These are phyloP conservation scores for Chironomus striatipennis DNA, from an alignment of 1,140 invertebrate genomes.

Conservation along the genomic window DNA sequence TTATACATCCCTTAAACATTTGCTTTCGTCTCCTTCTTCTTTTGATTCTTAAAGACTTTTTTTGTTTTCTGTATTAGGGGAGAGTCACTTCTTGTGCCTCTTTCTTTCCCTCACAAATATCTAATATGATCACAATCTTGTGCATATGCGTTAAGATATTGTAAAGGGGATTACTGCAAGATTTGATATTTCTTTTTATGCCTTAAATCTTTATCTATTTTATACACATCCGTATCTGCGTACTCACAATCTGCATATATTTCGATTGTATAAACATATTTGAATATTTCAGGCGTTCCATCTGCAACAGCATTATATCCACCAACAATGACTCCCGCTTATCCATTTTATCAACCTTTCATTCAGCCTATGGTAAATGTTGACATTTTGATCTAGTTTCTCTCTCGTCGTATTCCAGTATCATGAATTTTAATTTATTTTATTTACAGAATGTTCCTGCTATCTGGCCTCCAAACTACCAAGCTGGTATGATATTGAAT, in stretches of 20 bases:
- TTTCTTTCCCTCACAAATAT: background rate
- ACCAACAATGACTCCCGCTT: constrained; percentile 41
- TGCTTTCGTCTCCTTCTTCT: no score
- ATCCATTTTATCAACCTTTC: constrained; percentile 42
- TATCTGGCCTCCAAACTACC: constrained; percentile 41
- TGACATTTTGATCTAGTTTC: background rate
- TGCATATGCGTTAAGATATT: background rate
- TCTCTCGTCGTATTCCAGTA: background rate
- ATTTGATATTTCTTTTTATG: background rate
- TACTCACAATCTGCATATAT: background rate
- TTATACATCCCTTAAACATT: background rate
- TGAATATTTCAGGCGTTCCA: constrained; percentile 30
- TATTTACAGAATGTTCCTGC: constrained; percentile 38
- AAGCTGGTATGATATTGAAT: constrained; percentile 33
- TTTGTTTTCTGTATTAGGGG: background rate
- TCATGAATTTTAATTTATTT: constrained; percentile 16
- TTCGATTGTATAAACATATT: constrained; percentile 25
- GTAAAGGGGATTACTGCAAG: background rate
- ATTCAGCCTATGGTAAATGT: constrained; percentile 41
- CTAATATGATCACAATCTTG: background rate
- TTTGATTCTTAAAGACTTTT: no score
- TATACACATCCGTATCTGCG: background rate
- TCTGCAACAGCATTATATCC: constrained; percentile 41
- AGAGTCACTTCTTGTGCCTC: background rate
- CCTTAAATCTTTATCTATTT: constrained; percentile 23